A percentile compares a stretch with the other conserved stretches of the same genome.
phyloP scores from a whole-genome alignment of 2,888 invertebrate genomes.

The Spilosoma lubricipeda region DNA sequence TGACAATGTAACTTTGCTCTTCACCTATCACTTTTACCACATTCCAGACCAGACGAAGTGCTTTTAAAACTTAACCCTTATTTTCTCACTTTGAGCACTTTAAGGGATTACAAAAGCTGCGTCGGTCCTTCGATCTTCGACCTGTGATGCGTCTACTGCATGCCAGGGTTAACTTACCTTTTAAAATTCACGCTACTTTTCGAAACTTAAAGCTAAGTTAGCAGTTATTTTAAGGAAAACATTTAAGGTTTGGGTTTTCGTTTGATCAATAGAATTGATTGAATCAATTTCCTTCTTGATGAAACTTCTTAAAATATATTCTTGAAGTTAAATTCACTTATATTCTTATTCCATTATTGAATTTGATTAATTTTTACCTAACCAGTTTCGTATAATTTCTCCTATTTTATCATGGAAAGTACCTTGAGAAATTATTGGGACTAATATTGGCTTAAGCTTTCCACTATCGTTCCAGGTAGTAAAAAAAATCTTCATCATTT shows the following conservation, averaged over 20 bases:
- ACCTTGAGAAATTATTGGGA: not conserved
- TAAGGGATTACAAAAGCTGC: slow-evolving; percentile 74
- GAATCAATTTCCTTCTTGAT: not conserved
- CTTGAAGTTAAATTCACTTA: too few species aligned
- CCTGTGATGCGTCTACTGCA: slow-evolving; percentile 56
- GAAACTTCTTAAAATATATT: too few species aligned
- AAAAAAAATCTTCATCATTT: not conserved
- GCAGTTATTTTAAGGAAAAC: not conserved
- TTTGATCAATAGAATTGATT: not conserved
- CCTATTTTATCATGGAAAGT: not conserved
- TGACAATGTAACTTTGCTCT: not conserved
- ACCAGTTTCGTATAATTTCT: too few species aligned
- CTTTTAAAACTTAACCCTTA: slow-evolving; percentile 85
- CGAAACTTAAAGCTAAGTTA: not conserved
- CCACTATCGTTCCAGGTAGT: not conserved
- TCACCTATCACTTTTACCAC: slow-evolving; percentile 29
- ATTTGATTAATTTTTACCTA: too few species aligned
- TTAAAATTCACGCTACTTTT: slow-evolving; percentile 21
- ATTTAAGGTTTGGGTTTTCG: not conserved
- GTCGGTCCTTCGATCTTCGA: slow-evolving; percentile 38
- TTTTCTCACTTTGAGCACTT: slow-evolving; percentile 81
- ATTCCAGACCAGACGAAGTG: slow-evolving; percentile 59
- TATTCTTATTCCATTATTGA: too few species aligned
- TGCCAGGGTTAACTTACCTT: slow-evolving; percentile 37
- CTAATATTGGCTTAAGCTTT: not conserved